Base-by-base conservation (phyloP, 30 jellyfish, hydroid and myxozoan species). In the Aurelia sp. region DNA sequence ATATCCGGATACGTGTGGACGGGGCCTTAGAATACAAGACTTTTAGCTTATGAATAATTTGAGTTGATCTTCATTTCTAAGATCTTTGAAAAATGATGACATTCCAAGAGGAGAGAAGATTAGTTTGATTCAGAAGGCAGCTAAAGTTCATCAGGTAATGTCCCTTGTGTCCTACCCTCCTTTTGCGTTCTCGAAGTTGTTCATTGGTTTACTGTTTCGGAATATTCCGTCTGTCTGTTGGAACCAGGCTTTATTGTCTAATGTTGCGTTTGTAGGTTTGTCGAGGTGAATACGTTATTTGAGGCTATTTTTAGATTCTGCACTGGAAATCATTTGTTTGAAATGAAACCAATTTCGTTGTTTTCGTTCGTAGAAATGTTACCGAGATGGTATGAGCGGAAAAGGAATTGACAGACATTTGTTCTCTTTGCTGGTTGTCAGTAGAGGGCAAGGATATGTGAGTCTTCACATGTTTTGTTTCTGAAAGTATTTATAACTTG, bases 371-470 rank as follows among this genome's bases (percentile, higher is more conserved):
- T 68, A 94, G 99, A 83, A 68, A 67, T 41, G 47, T 27, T 94
- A 94, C 74, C 96, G 99, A 4, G 97, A 94, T 65, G 67, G 97
- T 47, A 94, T 94, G 99, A 85, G 97, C 57, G 99, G 99, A 8
- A 94, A 88, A 21, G 98, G 98, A 3, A 87, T 88, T 0, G 99
- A 94, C 73, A 90, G 99, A 9, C 97, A 94, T 74, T 74, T 94
- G 62, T 94, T 94, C 65, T 72, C 99, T 10, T 62, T 94, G 58
- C 92, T 89, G 31, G 96, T 94, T 76, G 97, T 94, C 60, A 88
- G 99, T 90, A 72, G 96, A 77, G 99, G 99, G 61, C 99, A 94
- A 62, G 97, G 99, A 66, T 80, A 94, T 57, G 97, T 87, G 62
- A 92, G 97, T 80, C 11, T 8, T 2, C 19, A 31, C 3, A 5